Evolutionary conservation across 2,888 invertebrate species (phyloP).

Genomic region (Morpho deidamia): DNA sequence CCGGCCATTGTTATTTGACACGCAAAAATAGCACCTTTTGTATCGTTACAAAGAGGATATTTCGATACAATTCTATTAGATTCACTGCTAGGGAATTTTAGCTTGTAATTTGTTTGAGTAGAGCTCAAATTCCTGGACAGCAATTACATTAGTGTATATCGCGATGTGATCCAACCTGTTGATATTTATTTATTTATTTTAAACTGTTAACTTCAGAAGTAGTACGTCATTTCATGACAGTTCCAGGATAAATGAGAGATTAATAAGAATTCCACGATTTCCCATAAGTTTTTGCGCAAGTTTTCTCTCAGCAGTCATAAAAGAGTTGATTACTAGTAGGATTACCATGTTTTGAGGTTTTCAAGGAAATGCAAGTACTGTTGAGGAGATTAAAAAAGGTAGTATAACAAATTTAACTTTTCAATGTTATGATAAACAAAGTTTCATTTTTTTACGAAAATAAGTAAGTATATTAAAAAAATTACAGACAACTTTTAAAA

Average conservation of each 20-base stretch:
- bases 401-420: no score
- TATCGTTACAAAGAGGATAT: conserved; percentile 1
- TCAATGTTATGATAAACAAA: neutral
- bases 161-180: conserved; percentile 2
- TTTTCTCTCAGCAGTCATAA: conserved; percentile 16
- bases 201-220: neutral
- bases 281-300: neutral
- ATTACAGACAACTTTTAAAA: no score
- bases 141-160: neutral
- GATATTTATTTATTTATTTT: no score
- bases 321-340: conserved; percentile 14
- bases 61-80: conserved; percentile 4
- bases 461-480: no score
- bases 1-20: conserved; percentile 7
- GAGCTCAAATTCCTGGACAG: neutral
- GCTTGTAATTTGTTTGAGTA: neutral
- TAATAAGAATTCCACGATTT: neutral
- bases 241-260: neutral
- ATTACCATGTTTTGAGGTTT: neutral
- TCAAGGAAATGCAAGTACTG: neutral
- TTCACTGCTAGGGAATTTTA: neutral
- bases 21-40: conserved; percentile 4
- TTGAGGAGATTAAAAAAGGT: neutral
- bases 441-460: neutral
- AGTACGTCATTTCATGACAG: neutral